Conservation (phyloP, 1,140 invertebrate species). For the Palaemon carinicauda region DNA sequence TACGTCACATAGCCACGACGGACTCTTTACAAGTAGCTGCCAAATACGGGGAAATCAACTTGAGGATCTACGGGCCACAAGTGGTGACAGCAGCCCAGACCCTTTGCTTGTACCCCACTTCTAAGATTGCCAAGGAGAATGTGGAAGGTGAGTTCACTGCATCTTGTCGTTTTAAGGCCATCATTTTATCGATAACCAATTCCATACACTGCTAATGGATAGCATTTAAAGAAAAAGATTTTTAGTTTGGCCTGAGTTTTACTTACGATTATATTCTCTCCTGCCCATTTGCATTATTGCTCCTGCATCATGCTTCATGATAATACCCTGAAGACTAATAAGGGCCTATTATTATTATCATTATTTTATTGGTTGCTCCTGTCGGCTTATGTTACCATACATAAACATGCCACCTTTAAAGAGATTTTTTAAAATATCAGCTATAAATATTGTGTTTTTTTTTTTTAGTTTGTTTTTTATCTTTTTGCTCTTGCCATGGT, state of each 20-base stretch:
- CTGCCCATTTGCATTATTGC: neutral
- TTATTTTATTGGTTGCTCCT: neutral
- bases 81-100: slow-evolving; percentile 93
- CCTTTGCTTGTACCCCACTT: slow-evolving; percentile 87
- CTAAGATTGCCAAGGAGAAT: slow-evolving; percentile 96
- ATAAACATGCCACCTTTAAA: too few species aligned
- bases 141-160: slow-evolving; percentile 75
- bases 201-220: neutral
- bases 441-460: neutral
- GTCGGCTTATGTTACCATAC: neutral
- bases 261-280: too few species aligned
- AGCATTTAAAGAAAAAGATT: neutral
- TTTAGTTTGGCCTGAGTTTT: neutral
- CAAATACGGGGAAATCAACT: slow-evolving; percentile 89
- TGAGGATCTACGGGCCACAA: slow-evolving; percentile 93
- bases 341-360: too few species aligned
- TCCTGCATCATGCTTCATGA: slow-evolving; percentile 16
- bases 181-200: neutral
- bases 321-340: neutral
- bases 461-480: neutral
- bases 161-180: slow-evolving; percentile 7
- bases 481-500: neutral
- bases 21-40: slow-evolving; percentile 94
- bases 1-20: slow-evolving; percentile 92
- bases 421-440: too few species aligned